Percentiles rank a stretch among this genome's conserved stretches.
phyloP scores from a whole-genome alignment of 1,140 invertebrate genomes.

The Nymphalis io region DNA sequence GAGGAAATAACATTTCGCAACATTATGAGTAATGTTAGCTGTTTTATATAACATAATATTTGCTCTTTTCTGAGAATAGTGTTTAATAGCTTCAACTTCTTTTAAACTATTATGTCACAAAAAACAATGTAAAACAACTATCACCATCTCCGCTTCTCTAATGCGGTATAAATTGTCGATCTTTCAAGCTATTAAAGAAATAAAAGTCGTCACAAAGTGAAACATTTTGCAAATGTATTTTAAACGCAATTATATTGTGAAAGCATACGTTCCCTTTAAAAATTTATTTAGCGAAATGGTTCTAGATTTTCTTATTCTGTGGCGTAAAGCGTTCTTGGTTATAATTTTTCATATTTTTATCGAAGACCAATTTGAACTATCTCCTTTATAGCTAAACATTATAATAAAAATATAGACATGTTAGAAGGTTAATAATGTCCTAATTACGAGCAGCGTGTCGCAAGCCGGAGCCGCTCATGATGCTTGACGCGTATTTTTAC shows the following conservation, averaged over 20 bases:
- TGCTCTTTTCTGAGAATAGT: background rate
- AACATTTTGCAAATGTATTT: background rate
- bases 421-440: slow-evolving; percentile 23
- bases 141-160: slow-evolving; percentile 10
- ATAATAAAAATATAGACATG: slow-evolving; percentile 13
- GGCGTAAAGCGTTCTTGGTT: background rate
- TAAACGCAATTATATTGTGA: background rate
- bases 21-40: too few relatives aligned
- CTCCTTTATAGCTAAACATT: background rate
- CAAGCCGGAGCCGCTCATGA: slow-evolving; percentile 16
- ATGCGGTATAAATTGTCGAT: slow-evolving; percentile 12
- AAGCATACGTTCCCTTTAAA: too few relatives aligned
- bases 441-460: slow-evolving; percentile 23
- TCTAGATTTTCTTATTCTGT: background rate
- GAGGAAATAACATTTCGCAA: too few relatives aligned
- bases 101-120: slow-evolving; percentile 17
- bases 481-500: slow-evolving; percentile 27
- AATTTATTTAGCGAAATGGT: background rate
- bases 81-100: background rate
- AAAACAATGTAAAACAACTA: slow-evolving; percentile 12
- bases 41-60: too few relatives aligned
- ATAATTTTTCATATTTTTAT: background rate
- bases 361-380: background rate
- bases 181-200: background rate
- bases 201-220: background rate